Conservation (phyloP, 2,888 invertebrate species). For the Diachrysia chrysitis region DNA sequence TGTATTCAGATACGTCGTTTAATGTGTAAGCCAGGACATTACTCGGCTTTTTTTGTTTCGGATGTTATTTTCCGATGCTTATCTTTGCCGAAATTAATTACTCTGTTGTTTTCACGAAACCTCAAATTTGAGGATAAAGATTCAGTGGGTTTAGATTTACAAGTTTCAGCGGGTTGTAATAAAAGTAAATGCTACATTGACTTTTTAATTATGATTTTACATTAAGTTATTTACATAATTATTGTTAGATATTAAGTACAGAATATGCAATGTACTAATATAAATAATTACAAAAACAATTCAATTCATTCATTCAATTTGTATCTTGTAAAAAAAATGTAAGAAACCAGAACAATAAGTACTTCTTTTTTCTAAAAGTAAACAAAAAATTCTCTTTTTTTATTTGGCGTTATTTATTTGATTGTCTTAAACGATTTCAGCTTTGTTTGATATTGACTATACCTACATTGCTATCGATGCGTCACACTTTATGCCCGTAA, state of each 20-base stretch:
- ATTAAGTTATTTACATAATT: no score
- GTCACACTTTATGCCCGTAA: constrained; percentile 79
- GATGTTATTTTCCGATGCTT: constrained; percentile 39
- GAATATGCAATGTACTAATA: no score
- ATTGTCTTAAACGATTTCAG: constrained; percentile 42
- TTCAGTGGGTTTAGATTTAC: no score
- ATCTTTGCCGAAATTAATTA: constrained; percentile 44
- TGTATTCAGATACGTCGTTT: constrained; percentile 22
- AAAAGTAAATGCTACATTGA: constrained; percentile 6
- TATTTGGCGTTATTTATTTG: constrained; percentile 25
- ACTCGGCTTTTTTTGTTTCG: constrained; percentile 48
- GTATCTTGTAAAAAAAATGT: no score
- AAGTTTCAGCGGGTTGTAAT: neutral
- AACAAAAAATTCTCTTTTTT: constrained; percentile 21
- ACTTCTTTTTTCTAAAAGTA: neutral
- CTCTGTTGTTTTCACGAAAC: constrained; percentile 33
- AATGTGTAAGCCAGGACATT: constrained; percentile 13
- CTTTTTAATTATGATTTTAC: neutral
- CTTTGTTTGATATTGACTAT: constrained; percentile 56
- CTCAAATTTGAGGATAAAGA: no score
- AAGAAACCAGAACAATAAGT: no score
- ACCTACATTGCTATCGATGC: constrained; percentile 63
- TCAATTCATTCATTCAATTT: no score
- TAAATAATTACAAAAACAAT: neutral
- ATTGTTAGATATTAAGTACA: no score